Evolutionary conservation across 2,113 vertebrate species (phyloP), one percentile per base, ranked within the genome.

Genomic region (Stegastes partitus): DNA sequence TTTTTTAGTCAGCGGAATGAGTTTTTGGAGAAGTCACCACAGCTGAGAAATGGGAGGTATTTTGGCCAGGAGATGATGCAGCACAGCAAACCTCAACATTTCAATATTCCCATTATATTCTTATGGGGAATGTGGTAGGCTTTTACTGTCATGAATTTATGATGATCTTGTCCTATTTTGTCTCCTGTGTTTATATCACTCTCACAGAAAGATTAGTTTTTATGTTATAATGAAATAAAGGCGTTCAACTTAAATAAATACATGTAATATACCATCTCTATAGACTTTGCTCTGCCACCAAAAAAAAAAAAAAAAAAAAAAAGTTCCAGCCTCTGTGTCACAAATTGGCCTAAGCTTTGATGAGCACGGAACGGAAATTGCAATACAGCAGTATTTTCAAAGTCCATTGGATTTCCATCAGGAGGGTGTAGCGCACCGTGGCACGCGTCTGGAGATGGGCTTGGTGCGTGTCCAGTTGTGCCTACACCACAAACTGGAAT

Each of bases 401-500:
- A 80, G 79, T 84, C 62, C 37, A 31, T 62, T 67, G 50, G 73
- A 76, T 87, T 87, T 82, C 45, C 72, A 80, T 66, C 59, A 10
- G 47, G 67, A 68, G 71, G 37, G 56, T 69, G 76, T 39, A 67
- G 80, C 16, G 11, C 74, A 55, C 51, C n/a, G 59, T 84, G 79
- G 85, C 89, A 89, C 69, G 72, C 62, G 65, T 84, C 69, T 85
- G 81, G 66, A 87, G 79, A 84, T 70, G 81, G 70, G 61, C 57
- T 86, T 81, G 68, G 77, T 77, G 55, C 47, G 18, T 81, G 76
- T 84, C 86, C 89, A 88, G 73, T 74, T 72, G 69, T 68, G 84
- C 62, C 81, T 80, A 56, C 72, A 90, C 89, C 90, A 79, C 88
- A 84, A 90, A 86, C 82, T 89, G 81, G 83, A 93, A 88, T 93